Conservation (phyloP, 2,797 vertebrate species). For the Notamacropus eugenii region DNA sequence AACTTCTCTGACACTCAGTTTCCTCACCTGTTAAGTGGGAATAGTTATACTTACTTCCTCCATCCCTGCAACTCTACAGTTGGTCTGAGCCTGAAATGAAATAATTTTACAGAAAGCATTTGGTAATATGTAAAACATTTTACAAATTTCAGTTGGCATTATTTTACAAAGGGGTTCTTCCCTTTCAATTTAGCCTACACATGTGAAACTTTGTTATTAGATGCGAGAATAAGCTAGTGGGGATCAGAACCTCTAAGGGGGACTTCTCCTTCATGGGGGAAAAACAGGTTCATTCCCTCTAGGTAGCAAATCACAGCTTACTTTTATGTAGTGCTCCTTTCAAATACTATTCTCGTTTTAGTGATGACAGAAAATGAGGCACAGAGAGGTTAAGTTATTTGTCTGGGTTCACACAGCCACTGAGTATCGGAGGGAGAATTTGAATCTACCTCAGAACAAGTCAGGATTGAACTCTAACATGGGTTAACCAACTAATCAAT, state of each 20-base stretch:
- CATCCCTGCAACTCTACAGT: background rate
- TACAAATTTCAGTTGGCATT: background rate
- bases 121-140: background rate
- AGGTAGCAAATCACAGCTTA: background rate
- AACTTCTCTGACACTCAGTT: background rate
- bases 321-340: background rate
- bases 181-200: background rate
- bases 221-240: background rate
- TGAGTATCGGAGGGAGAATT: background rate
- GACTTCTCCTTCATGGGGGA: background rate
- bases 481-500: background rate
- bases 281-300: background rate
- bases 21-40: background rate
- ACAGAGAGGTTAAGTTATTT: background rate
- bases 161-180: background rate
- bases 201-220: background rate
- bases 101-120: background rate
- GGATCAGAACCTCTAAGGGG: background rate
- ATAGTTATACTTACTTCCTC: background rate
- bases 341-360: background rate
- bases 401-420: background rate
- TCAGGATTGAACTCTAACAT: background rate
- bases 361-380: background rate
- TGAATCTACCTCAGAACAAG: background rate
- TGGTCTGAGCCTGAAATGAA: background rate